Evolutionary conservation across 2,113 vertebrate species (phyloP).

Genomic region (Rhinoderma darwinii): DNA sequence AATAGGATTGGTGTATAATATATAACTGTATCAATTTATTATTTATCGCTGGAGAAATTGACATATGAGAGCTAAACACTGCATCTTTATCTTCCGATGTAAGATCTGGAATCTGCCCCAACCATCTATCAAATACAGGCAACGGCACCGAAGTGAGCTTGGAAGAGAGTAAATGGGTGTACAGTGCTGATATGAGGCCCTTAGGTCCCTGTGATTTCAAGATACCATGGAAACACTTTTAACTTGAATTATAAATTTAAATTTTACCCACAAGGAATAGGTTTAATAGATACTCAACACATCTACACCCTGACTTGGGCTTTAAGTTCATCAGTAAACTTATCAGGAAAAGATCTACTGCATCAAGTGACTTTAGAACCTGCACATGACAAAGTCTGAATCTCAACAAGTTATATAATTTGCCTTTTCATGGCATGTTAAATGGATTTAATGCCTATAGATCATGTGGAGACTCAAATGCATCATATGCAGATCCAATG

Average conservation of each 20-base stretch:
- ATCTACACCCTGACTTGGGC: not conserved
- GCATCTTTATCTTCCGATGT: too few relatives aligned
- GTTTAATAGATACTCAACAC: not conserved
- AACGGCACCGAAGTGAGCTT: too few relatives aligned
- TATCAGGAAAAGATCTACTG: not conserved
- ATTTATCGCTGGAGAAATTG: too few relatives aligned
- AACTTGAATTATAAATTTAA: not conserved
- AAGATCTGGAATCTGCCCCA: too few relatives aligned
- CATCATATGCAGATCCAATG: not conserved
- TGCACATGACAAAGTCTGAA: not conserved
- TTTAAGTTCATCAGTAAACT: not conserved
- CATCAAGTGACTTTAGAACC: not conserved
- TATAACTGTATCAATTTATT: too few relatives aligned
- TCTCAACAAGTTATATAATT: not conserved
- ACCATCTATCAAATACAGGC: too few relatives aligned
- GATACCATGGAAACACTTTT: not conserved
- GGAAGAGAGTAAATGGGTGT: too few relatives aligned
- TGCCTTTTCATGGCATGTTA: not conserved
- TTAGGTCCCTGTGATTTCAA: too few relatives aligned
- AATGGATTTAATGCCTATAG: not conserved
- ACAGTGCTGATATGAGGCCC: too few relatives aligned
- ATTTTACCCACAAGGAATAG: not conserved
- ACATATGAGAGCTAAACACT: too few relatives aligned
- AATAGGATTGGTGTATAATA: too few relatives aligned
- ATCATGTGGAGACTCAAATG: not conserved